Base-by-base conservation (phyloP, 1,140 invertebrate genomes). In the Glossosoma conforme region DNA sequence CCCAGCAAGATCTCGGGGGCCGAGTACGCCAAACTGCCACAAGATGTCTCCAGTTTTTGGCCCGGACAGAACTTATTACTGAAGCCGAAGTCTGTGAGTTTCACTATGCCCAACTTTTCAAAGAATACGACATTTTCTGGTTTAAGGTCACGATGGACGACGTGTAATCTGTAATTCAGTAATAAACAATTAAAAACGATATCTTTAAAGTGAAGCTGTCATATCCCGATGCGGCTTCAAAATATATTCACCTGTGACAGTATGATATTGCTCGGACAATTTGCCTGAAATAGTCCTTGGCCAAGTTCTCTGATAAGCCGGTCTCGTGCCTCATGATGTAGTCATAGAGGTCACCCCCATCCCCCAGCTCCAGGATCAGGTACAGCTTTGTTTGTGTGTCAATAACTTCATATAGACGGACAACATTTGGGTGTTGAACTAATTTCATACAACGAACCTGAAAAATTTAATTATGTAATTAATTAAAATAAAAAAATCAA, bases 51-150 rank as follows among this genome's bases (percentile, higher is more conserved):
- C 59, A 99, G 73, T 69, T 98, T 97, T 72, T 97, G 92, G 8
- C 94, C 95, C 19, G 96, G 96, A 65, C 85, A 91, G 74, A 97
- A 99, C 70, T 93, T 85, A 77, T 92, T 93, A 68, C 93, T 97
- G 73, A 99, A 99, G 25, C 97, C 97, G 78, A 99, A 99, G 73
- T 99, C 97, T 40, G 97, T 99, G 45, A 99, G 79, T 78, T 99
- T 99, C 2, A 99, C 97, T 65, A 95, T 81, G 37, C 94, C 95
- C 50, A 93, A 76, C 73, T 95, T 96, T 74, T 98, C 91, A 69
- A 98, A 98, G 73, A 99, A 98, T 2, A 99, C 93, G 36, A 99
- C 94, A 78, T 99, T 99, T 74, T 98, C 97, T 13, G 96, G 96
- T 73, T 99, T 98, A 47, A 99, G 77, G 74, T 99, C 97, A 52